phyloP scores from a whole-genome alignment of 1,140 invertebrate genomes.

The Manduca sexta region DNA sequence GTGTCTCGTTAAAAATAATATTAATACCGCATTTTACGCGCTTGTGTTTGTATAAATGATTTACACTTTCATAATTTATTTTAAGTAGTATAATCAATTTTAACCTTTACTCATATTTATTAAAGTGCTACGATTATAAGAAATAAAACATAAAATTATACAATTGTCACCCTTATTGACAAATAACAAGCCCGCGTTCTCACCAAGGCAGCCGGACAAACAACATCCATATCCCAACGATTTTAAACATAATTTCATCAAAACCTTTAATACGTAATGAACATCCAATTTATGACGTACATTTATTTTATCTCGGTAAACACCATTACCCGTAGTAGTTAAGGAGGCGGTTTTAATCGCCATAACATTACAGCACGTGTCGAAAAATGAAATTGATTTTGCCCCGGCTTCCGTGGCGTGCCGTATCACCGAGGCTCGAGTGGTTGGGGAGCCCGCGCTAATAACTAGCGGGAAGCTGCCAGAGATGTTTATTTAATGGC shows the following conservation, averaged over 20 bases:
- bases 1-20: too few species aligned
- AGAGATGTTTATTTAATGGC: constrained; percentile 72
- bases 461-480: constrained; percentile 60
- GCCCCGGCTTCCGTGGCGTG: constrained; percentile 60
- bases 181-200: too few species aligned
- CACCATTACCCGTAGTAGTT: constrained; percentile 8
- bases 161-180: too few species aligned
- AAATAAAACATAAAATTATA: too few species aligned
- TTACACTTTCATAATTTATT: too few species aligned
- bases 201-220: too few species aligned
- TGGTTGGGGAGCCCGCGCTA: constrained; percentile 57
- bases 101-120: too few species aligned
- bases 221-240: too few species aligned
- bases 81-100: too few species aligned
- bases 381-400: constrained; percentile 72
- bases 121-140: too few species aligned
- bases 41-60: too few species aligned
- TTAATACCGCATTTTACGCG: too few species aligned
- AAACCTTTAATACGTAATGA: not conserved
- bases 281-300: not conserved
- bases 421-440: constrained; percentile 62
- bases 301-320: constrained; percentile 3
- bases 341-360: constrained; percentile 40
- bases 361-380: constrained; percentile 65
- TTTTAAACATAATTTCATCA: not conserved